Base-by-base conservation (phyloP, 37 sponge, comb jelly and placozoan genomes). In the Agelas oroides region DNA sequence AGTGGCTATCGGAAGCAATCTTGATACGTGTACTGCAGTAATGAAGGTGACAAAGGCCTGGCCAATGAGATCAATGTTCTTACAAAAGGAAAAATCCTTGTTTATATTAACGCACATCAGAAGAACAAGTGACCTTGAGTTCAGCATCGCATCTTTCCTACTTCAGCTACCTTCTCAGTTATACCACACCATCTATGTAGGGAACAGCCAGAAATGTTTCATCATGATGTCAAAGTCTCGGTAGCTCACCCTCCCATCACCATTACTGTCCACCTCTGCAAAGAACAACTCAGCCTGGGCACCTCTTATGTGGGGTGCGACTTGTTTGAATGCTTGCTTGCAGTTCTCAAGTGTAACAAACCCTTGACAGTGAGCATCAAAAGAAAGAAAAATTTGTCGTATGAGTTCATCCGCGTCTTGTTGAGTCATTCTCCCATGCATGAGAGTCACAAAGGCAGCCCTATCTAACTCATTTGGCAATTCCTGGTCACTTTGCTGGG, bases 151-250 rank as follows among this genome's bases (percentile, higher is more conserved):
- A n/a, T n/a, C n/a, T n/a, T n/a, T n/a, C n/a, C n/a, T n/a, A n/a
- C n/a, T n/a, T n/a, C n/a, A n/a, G n/a, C n/a, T n/a, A n/a, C n/a
- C n/a, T n/a, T n/a, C n/a, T n/a, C n/a, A n/a, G n/a, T n/a, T n/a
- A n/a, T n/a, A n/a, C n/a, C n/a, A n/a, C n/a, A n/a, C n/a, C n/a
- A n/a, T n/a, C n/a, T n/a, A n/a, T n/a, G n/a, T 3, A 46, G 46
- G 8, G 34, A 76, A 31, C 53, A 81, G 31, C 46, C 3, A 33
- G 23, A 39, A 59, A 15, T 64, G 37, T 65, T 80, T 85, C 75
- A 89, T 78, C 87, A 89, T 86, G 0, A 93, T 28, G 76, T 93
- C 87, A 81, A 93, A 93, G 78, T 93, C 94, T 66, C 71, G 53
- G 38, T 84, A 93, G 23, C 80, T 86, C 5, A 93, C 77, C 35